Evolutionary conservation across 2,797 vertebrate genomes (phyloP).

Genomic region (Allobates femoralis): DNA sequence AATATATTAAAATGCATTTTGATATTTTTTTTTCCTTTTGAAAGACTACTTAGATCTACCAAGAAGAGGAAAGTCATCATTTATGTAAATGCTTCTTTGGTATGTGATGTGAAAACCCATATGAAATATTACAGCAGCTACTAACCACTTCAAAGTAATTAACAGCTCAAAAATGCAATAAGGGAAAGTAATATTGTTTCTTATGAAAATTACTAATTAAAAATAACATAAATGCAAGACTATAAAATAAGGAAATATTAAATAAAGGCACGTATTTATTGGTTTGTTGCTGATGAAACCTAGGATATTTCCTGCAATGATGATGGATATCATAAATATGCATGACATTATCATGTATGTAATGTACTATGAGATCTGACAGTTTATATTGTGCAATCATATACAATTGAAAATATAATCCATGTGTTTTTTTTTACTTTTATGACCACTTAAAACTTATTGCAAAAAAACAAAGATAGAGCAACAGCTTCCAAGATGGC

Average conservation of each 20-base stretch:
- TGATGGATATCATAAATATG: too few relatives aligned
- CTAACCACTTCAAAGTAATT: conserved; percentile 5
- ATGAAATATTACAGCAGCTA: not conserved
- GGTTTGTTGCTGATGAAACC: too few relatives aligned
- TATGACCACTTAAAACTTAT: too few relatives aligned
- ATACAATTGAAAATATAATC: too few relatives aligned
- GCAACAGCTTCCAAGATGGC: too few relatives aligned
- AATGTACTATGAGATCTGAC: too few relatives aligned
- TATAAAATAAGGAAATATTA: not conserved
- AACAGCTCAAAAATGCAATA: conserved; percentile 19
- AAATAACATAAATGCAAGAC: not conserved
- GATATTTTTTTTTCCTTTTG: not conserved
- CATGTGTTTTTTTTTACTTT: too few relatives aligned
- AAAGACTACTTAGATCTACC: not conserved
- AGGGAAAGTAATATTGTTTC: conserved; percentile 7
- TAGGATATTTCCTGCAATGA: too few relatives aligned
- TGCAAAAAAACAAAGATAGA: too few relatives aligned
- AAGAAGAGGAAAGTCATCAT: conserved; percentile 8
- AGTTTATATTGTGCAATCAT: too few relatives aligned
- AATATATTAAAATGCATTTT: not conserved
- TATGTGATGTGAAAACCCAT: not conserved
- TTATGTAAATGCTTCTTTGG: not conserved
- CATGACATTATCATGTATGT: too few relatives aligned
- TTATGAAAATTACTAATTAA: conserved; percentile 2
- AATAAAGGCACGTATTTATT: not conserved